Base-by-base conservation (phyloP, 2,797 vertebrate species). In the Enoplosus armatus region DNA sequence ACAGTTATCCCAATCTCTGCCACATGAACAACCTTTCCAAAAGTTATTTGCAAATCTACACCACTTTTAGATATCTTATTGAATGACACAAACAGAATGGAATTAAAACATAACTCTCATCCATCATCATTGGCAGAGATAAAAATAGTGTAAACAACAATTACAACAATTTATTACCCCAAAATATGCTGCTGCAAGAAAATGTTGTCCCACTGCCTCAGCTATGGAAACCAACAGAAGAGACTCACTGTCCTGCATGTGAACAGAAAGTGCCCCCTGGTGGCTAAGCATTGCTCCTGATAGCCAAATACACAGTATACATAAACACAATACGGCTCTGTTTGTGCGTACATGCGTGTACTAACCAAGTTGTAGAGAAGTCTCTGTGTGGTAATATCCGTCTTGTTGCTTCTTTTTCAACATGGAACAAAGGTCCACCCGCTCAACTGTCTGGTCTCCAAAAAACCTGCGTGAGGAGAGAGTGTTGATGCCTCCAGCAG, bases 341-440 rank as follows among this genome's bases (percentile, higher is more conserved):
- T n/a, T 31, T 48, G 37, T 53, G 62, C 27, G 18, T 37, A 33
- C 2, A 3, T 45, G 53, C 18, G 8, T 10, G 6, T 7, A 82
- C 91, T 92, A 5, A 93, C 94, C 88, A 1, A 94, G 85, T 24
- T 81, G 91, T 29, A 93, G 91, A 58, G 94, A 93, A 1, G 87
- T 85, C 85, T 94, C 94, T 0, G 89, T 93, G 88, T 95, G 89
- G 80, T 94, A 95, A 84, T 95, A 95, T 43, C 93, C 92, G 0
- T 91, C 90, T 37, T 86, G 77, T 47, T 93, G 91, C 87, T 98
- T 99, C 91, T 96, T 97, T 93, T 99, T 98, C 91, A 97, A 68
- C 98, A 99, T 99, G 78, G 98, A 98, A 88, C 98, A 99, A 85
- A 99, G 97, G 91, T 99, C 98, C 62, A 99, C 85, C 37, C 95